Evolutionary conservation across 2,888 invertebrate species (phyloP).

Genomic region (Prosapia bicincta): DNA sequence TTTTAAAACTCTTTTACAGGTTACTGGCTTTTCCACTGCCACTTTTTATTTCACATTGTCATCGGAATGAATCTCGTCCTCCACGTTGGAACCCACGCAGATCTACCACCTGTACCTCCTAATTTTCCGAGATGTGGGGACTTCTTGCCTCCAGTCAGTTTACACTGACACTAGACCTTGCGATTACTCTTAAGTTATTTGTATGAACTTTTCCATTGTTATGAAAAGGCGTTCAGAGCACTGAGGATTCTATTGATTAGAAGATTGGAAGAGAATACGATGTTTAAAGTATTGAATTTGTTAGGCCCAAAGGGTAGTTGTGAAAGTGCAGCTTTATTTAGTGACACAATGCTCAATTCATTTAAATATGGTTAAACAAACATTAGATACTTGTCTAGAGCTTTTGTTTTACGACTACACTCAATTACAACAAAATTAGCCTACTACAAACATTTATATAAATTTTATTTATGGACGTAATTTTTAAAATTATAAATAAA

Average conservation of each 20-base stretch:
- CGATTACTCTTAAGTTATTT: constrained; percentile 18
- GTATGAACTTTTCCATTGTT: constrained; percentile 3
- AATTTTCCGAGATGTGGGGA: constrained; percentile 76
- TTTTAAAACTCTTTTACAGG: too few relatives aligned
- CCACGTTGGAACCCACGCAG: constrained; percentile 73
- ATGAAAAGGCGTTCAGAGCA: not conserved
- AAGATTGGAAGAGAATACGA: not conserved
- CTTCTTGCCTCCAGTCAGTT: constrained; percentile 62
- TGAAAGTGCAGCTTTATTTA: not conserved
- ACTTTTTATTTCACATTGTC: constrained; percentile 82
- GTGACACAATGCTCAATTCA: not conserved
- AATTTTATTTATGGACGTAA: too few relatives aligned
- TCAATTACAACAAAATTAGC: too few relatives aligned
- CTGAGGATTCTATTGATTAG: not conserved
- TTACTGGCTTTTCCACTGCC: constrained; percentile 88
- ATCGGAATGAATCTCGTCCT: constrained; percentile 83
- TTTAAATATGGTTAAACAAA: not conserved
- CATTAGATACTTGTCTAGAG: too few relatives aligned
- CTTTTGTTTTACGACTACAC: too few relatives aligned
- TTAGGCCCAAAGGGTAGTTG: too few relatives aligned
- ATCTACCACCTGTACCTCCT: constrained; percentile 73
- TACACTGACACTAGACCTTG: constrained; percentile 37
- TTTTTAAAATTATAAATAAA: too few relatives aligned
- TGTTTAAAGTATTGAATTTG: not conserved
- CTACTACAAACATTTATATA: too few relatives aligned